Conservation (phyloP, 2,797 vertebrate genomes). For the Pipistrellus kuhlii region DNA sequence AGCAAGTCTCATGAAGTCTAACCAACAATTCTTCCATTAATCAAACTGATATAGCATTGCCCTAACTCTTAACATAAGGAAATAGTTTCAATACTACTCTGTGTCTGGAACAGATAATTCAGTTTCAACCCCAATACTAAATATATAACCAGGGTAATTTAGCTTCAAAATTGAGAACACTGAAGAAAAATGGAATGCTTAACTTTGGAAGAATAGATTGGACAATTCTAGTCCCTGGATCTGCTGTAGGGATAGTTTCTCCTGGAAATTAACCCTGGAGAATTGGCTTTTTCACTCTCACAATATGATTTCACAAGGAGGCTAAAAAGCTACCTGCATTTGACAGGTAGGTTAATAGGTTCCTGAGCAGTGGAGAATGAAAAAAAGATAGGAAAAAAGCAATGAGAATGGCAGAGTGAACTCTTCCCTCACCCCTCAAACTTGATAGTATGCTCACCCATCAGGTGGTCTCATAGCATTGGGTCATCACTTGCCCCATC, state of each 20-base stretch:
- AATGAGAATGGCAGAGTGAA: not conserved
- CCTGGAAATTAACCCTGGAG: not conserved
- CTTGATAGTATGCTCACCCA: not conserved
- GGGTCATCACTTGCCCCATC: not conserved
- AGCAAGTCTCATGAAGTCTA: not conserved
- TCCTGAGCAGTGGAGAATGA: not conserved
- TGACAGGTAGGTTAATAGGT: not conserved
- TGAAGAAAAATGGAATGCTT: not conserved
- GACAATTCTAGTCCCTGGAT: not conserved
- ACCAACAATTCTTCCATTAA: not conserved
- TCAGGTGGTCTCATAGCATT: not conserved
- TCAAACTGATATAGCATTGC: not conserved
- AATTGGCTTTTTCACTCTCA: not conserved
- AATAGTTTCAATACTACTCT: not conserved
- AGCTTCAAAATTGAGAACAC: not conserved
- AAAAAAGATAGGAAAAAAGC: not conserved
- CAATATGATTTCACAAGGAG: not conserved
- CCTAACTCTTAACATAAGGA: not conserved
- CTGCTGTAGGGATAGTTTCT: not conserved
- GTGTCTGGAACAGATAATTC: slow-evolving; percentile 19
- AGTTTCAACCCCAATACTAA: not conserved
- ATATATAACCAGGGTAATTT: not conserved
- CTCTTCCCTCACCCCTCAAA: fast-evolving
- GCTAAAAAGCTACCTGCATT: not conserved
- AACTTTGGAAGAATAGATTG: not conserved